Base-by-base conservation (phyloP, 2,888 invertebrate species). In the Eurytoma californica region DNA sequence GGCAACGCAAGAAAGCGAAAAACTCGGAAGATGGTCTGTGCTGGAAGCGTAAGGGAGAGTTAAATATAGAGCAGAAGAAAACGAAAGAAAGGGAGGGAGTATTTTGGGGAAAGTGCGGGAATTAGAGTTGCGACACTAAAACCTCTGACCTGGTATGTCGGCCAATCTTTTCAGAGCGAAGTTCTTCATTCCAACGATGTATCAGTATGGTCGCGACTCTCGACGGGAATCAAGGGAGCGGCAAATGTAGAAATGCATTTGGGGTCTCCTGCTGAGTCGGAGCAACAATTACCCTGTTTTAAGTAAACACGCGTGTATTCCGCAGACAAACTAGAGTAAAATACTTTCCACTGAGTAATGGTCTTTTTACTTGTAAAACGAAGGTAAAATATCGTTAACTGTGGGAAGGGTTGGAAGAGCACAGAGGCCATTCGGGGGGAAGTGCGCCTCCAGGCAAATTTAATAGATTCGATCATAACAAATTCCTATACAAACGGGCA, bases 101-200 rank as follows among this genome's bases (percentile, higher is more conserved):
- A 82, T 84, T 84, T 84, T 82, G 58, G 79, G 80, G 77, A 85
- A 85, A 53, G 53, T n/a, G 82, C 83, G 84, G 85, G 84, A 87
- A 88, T 86, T 86, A 83, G 84, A 86, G 84, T 82, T 80, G 82
- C 83, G 84, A 85, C 84, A 85, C 84, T 84, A 84, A 85, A 87
- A 87, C 85, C 84, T 85, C 84, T 86, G 88, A 87, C 85, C 87
- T 84, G 86, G 84, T 86, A 86, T 86, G 86, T 84, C 85, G 83
- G 81, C 84, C 86, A 85, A 88, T 88, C 86, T 86, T 87, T 88
- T 83, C 84, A 18, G 28, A 49, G 39, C 63, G 53, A 20, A 24
- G 55, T 68, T 66, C 58, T 74, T 49, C 20, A 47, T 75, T 69
- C 30, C 51, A 61, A 18, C 3, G 47, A 47, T 12, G 55, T 68